Base-by-base conservation (phyloP, 2,888 invertebrate species). In the Mellilla xanthometata region DNA sequence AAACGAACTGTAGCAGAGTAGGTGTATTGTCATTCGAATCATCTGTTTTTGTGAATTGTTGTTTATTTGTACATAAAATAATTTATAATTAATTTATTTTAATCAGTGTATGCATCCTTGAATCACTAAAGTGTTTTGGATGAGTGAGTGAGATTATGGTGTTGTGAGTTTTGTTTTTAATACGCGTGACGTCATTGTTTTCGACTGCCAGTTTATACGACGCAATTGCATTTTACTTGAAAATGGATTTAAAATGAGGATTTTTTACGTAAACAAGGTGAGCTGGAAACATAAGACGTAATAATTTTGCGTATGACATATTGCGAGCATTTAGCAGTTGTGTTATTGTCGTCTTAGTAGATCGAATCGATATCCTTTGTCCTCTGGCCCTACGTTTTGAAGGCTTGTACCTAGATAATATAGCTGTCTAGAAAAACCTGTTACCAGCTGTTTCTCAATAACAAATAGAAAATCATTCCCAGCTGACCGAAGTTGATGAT, bases 171-270 rank as follows among this genome's bases (percentile, higher is more conserved):
- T 76, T 77, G 68, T 73, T 74, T 72, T 75, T 75, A 73, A 73
- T 75, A 74, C 59, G 74, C 79, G 88, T 92, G 91, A 92, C 92
- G 92, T 92, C 92, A 91, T 83, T 81, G 76, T 86, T 86, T 86
- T 84, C 84, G 83, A 87, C 84, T 87, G 87, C 86, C 82, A 90
- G 81, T 77, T 43, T 40, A 74, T 81, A 92, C 91, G 91, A 92
- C 92, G 92, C 92, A 92, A 91, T 92, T 91, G 79, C 81, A 81
- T 81, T 81, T 84, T 77, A 74, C 69, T 68, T 59, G 70, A 80
- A 86, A 82, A 89, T 90, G 90, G 82, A 80, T 77, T 77, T 82
- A 87, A 81, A 87, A 87, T 90, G 88, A 87, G 66, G 78, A 75
- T 76, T 72, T 68, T 73, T 76, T 72, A 70, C 62, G 62, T 71